Evolutionary conservation across 2,113 vertebrate species (phyloP), one percentile per base, ranked within the genome.

Genomic region (Steatornis caripensis): DNA sequence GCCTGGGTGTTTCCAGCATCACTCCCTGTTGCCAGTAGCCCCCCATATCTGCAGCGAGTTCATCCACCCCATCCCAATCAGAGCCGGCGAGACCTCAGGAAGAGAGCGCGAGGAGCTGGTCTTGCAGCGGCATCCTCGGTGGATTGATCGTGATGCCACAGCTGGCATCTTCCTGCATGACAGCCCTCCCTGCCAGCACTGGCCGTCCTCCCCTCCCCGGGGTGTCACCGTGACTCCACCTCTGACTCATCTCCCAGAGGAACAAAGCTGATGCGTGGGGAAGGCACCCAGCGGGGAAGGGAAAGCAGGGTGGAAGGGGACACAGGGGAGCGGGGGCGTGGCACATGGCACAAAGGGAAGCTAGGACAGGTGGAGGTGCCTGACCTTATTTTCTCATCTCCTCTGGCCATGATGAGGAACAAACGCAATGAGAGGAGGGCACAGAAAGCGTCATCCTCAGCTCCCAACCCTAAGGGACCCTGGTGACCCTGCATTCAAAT

Each of bases 41-140:
- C 27, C 45, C 36, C 3, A 0, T 64, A n/a, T 43, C 60, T 45
- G 49, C 60, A 43, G 34, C 1, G 2, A 30, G 32, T 65, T 60
- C 39, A n/a, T 36, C 53, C 1, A 2, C 18, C 57, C 58, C 53
- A 17, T 61, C 37, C 23, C 2, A 3, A 16, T 7, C 0, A 0
- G 55, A 90, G 15, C 24, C 11, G 10, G 36, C 0, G 11, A 70
- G 58, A 10, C 45, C 37, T 62, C 27, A 20, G n/a, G 55, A 10
- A 19, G 46, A 68, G 68, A 95, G 36, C 2, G 2, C 0, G 2
- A 39, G 72, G 51, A 84, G 16, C 60, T 30, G 62, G 30, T 48
- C 43, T 51, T 80, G 36, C 22, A 6, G 48, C 3, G 4, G 41
- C 49, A 39, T 37, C 34, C 69, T 75, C 0, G 0, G 57, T 9